Conservation (phyloP, 2,888 invertebrate species). For the Leuctra nigra region DNA sequence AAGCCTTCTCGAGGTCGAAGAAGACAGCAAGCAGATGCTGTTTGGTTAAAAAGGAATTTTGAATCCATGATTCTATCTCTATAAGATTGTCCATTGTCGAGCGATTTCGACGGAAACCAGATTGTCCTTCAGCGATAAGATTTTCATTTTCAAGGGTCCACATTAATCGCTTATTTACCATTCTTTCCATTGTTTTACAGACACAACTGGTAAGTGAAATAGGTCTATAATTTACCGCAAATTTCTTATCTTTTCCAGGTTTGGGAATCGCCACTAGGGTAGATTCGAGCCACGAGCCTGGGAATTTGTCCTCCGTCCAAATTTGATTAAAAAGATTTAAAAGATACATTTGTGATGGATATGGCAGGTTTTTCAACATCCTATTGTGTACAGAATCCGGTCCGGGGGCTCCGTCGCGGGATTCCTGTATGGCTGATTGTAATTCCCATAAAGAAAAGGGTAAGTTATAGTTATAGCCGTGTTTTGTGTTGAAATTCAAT, state of each 20-base stretch:
- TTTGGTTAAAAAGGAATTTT: slow-evolving; percentile 28
- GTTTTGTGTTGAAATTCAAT: not conserved
- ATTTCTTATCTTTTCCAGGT: not conserved
- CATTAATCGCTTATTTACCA: slow-evolving; percentile 30
- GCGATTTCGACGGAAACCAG: slow-evolving; percentile 7
- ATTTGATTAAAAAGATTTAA: slow-evolving; percentile 6
- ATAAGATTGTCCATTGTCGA: slow-evolving; percentile 15
- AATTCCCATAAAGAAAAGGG: not conserved
- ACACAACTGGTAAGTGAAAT: slow-evolving; percentile 33
- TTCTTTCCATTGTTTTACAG: slow-evolving; percentile 31
- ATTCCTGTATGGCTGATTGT: not conserved
- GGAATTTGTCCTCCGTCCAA: slow-evolving; percentile 3
- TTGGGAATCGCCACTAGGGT: slow-evolving; percentile 8
- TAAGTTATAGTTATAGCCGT: not conserved
- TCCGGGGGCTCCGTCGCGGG: not conserved
- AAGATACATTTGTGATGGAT: not conserved
- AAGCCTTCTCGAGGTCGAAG: slow-evolving; percentile 26
- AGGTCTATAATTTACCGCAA: slow-evolving; percentile 27
- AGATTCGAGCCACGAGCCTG: slow-evolving; percentile 12
- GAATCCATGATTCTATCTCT: slow-evolving; percentile 27
- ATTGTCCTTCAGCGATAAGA: slow-evolving; percentile 25
- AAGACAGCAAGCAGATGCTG: slow-evolving; percentile 30
- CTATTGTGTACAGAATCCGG: slow-evolving; percentile 3
- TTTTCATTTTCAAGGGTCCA: slow-evolving; percentile 28
- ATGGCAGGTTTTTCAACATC: not conserved